Percentiles rank a stretch among this genome's conserved stretches.
phyloP scores from a whole-genome alignment of 1,140 invertebrate species.

The Lasaia peninsularis region DNA sequence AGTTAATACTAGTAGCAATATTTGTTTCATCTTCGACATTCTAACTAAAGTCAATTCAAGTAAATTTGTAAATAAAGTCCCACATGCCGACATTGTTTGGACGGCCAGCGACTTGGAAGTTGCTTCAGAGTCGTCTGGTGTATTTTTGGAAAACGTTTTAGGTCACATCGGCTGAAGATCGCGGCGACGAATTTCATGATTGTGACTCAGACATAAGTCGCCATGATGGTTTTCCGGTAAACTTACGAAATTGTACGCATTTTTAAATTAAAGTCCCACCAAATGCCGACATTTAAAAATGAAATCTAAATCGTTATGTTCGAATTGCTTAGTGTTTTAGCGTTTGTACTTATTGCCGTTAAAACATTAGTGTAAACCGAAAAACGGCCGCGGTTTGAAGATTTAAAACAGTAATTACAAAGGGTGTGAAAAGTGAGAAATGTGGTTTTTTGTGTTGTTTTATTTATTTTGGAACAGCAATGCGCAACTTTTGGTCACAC shows the following conservation, averaged over 20 bases:
- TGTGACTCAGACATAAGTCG: constrained; percentile 24
- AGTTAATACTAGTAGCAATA: constrained; percentile 26
- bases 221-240: background rate
- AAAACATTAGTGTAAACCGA: background rate
- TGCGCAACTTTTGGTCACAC: constrained; percentile 33
- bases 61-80: constrained; percentile 23
- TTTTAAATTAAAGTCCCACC: no score
- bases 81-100: constrained; percentile 35
- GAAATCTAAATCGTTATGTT: background rate
- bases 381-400: background rate
- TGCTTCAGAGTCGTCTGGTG: constrained; percentile 50
- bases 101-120: constrained; percentile 41
- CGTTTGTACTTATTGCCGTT: no score
- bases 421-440: background rate
- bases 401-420: constrained; percentile 1
- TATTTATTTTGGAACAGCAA: constrained; percentile 8
- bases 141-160: constrained; percentile 74
- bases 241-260: background rate
- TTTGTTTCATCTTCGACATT: constrained; percentile 21
- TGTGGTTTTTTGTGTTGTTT: constrained; percentile 11
- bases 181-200: constrained; percentile 40
- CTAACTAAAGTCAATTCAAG: no score
- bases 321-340: background rate
- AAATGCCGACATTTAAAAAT: no score
- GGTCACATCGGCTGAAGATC: constrained; percentile 45